Conservation (phyloP, 2,113 vertebrate genomes). For the Hemicordylus capensis region DNA sequence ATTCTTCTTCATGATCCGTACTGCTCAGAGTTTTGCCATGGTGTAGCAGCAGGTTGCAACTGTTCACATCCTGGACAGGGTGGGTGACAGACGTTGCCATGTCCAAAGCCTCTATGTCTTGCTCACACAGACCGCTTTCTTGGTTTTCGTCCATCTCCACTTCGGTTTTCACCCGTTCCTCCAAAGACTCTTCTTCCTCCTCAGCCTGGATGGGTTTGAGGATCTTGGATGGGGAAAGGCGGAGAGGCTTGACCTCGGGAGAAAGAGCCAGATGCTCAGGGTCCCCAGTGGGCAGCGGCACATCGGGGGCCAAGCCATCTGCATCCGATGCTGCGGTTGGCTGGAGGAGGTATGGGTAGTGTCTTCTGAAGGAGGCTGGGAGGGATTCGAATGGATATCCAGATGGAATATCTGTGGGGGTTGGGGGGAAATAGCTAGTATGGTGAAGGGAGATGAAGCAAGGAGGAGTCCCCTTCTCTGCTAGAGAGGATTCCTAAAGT, state of each 20-base stretch:
- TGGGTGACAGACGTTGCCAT: slow-evolving; percentile 45
- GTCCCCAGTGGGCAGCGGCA: slow-evolving; percentile 76
- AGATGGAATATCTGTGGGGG: slow-evolving; percentile 85
- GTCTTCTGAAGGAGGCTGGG: slow-evolving; percentile 84
- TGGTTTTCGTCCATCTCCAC: slow-evolving; percentile 73
- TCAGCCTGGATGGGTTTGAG: slow-evolving; percentile 71
- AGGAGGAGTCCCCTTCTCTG: too few species aligned
- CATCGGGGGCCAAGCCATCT: slow-evolving; percentile 77
- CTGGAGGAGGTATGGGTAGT: slow-evolving; percentile 88
- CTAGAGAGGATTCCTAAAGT: neutral
- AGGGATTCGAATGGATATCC: slow-evolving; percentile 90
- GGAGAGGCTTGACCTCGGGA: slow-evolving; percentile 82
- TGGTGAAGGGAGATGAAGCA: neutral
- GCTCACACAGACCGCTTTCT: slow-evolving; percentile 57
- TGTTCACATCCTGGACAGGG: slow-evolving; percentile 55
- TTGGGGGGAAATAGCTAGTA: slow-evolving; percentile 22
- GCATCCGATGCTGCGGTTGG: slow-evolving; percentile 77
- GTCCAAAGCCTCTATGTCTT: slow-evolving; percentile 62
- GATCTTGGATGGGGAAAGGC: slow-evolving; percentile 79
- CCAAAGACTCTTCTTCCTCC: slow-evolving; percentile 65
- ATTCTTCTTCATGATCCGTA: slow-evolving; percentile 71
- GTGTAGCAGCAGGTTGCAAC: slow-evolving; percentile 60
- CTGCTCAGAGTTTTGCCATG: slow-evolving; percentile 63
- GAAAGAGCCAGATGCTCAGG: slow-evolving; percentile 79
- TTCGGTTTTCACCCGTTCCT: slow-evolving; percentile 76